These are phyloP conservation scores for Zoanthus sociatus DNA, from an alignment of 92 coral and sea anemone genomes.

Conservation along the genomic window DNA sequence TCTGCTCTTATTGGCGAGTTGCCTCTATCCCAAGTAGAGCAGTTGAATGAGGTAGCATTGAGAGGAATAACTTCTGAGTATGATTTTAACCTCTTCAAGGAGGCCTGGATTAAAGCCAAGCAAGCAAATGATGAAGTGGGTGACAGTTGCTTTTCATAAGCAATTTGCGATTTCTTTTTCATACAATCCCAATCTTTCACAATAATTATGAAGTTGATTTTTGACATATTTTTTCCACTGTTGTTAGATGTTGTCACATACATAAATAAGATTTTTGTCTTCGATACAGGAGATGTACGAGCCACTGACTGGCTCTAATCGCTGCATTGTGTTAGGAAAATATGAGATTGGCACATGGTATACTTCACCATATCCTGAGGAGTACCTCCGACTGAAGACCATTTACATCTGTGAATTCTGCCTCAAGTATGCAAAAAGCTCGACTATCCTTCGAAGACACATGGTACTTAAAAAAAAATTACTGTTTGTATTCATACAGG, in stretches of 20 bases:
- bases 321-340: constrained; percentile 90
- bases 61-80: constrained; percentile 77
- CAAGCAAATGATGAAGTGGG: constrained; percentile 93
- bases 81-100: constrained; percentile 89
- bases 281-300: constrained; percentile 60
- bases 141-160: background rate
- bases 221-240: background rate
- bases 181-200: no score
- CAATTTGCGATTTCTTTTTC: no score
- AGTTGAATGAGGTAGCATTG: constrained; percentile 81
- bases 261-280: background rate
- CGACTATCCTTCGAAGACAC: constrained; percentile 91
- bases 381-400: constrained; percentile 88
- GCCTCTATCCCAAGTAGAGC: constrained; percentile 63
- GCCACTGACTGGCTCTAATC: constrained; percentile 69
- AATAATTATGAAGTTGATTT: no score
- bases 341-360: constrained; percentile 98
- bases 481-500: background rate
- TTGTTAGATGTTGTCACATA: background rate
- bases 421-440: constrained; percentile 94
- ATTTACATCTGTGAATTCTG: constrained; percentile 98
- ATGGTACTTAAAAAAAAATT: constrained; percentile 68
- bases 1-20: constrained; percentile 20
- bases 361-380: constrained; percentile 98
- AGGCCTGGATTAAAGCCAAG: constrained; percentile 88